Evolutionary conservation across 2,113 vertebrate species (phyloP).

Genomic region (Leptocoma aspasia): DNA sequence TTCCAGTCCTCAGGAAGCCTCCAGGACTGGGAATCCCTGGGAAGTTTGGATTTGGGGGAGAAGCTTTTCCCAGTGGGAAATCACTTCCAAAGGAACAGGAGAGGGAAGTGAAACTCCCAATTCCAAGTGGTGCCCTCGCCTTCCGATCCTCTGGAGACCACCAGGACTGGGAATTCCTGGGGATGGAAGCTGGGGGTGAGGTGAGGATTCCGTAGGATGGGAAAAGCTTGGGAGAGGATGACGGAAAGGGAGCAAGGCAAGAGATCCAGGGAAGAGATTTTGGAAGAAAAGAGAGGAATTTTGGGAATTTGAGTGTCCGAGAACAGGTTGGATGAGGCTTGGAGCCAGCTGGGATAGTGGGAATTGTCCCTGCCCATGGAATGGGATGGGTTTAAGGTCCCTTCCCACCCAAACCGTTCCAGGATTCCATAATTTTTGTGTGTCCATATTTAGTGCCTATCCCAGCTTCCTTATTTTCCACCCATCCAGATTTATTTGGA

Average conservation of each 20-base stretch:
- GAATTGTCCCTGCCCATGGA: neutral
- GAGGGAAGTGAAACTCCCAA: neutral
- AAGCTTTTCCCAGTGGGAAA: neutral
- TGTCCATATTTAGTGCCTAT: neutral
- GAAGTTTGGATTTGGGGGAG: neutral
- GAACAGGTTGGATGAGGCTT: neutral
- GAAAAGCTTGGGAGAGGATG: neutral
- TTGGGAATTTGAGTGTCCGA: neutral
- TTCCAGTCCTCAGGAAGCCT: neutral
- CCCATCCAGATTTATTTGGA: neutral
- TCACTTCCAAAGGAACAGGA: neutral
- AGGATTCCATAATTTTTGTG: neutral
- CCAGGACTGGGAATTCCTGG: neutral
- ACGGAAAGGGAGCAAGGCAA: neutral
- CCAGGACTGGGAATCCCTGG: neutral
- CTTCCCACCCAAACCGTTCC: neutral
- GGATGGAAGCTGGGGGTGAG: neutral
- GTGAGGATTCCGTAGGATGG: neutral
- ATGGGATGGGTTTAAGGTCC: neutral
- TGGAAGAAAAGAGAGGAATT: neutral
- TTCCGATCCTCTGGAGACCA: neutral
- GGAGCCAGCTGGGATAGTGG: neutral
- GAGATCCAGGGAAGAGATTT: accelerated
- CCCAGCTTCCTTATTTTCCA: neutral
- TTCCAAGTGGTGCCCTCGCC: neutral